Base-by-base conservation (phyloP, 2,888 invertebrate species). In the Oegoconia quadripuncta region DNA sequence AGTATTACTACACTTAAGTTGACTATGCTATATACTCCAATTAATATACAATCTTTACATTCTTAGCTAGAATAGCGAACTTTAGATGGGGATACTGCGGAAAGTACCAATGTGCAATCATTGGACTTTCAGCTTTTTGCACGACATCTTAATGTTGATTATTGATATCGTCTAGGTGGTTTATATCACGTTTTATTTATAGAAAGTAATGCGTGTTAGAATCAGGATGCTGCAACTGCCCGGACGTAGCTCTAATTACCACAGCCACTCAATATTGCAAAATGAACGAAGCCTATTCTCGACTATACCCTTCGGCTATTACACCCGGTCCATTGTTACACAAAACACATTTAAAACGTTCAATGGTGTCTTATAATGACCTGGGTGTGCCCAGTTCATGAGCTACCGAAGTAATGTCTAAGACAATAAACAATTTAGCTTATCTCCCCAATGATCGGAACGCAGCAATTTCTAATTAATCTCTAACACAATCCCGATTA, bases 211-310 rank as follows among this genome's bases (percentile, higher is more conserved):
- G 61, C 69, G 78, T 74, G 76, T 80, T 81, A 74, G 75, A 77
- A 79, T 83, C 80, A 79, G 83, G 84, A 82, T 83, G 81, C 81
- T 76, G 82, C 78, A 79, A 81, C 63, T 58, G 71, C 65, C 74
- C 76, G 79, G 79, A 80, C 75, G 74, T 71, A 60, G 71, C 52
- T 82, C 83, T 83, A 84, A 86, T 87, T 86, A 82, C 78, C 70
- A 58, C 69, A 72, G 76, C 68, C 75, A 76, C 73, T 80, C 77
- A 73, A 78, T 79, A 74, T 86, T 87, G 82, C 84, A 77, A 83
- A 81, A 86, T 72, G 65, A 57, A 63, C 65, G 64, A 72, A 74
- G 69, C 71, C 72, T 74, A 76, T 74, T 32, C 41, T 25, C 71
- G 74, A 59, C 62, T 58, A 55, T 72, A 76, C 76, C 78, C 76